Conservation (phyloP, 2,797 vertebrate genomes). For the Gallinago stenura region DNA sequence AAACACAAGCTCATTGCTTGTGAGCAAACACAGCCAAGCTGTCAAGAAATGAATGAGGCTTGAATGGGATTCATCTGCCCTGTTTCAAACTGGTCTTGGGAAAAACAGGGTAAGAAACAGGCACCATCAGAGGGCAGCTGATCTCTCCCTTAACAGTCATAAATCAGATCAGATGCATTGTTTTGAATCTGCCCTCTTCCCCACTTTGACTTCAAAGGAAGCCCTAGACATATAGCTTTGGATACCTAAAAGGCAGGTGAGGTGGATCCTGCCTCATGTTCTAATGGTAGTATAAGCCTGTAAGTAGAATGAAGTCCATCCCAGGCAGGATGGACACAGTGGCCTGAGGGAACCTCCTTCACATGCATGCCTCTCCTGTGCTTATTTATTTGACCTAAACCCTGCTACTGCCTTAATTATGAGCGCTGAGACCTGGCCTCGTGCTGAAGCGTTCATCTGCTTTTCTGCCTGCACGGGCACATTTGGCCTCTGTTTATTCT, state of each 20-base stretch:
- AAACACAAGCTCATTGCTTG: neutral
- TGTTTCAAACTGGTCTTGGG: neutral
- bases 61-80: neutral
- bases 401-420: neutral
- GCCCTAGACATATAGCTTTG: neutral
- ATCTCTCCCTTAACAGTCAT: neutral
- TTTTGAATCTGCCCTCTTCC: neutral
- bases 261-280: neutral
- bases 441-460: neutral
- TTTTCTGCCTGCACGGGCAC: neutral
- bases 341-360: neutral
- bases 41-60: neutral
- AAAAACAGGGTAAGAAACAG: neutral
- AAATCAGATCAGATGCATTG: neutral
- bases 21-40: neutral
- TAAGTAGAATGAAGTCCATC: neutral
- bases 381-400: neutral
- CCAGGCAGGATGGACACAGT: neutral
- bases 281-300: neutral
- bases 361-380: neutral
- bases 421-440: neutral
- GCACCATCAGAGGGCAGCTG: neutral
- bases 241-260: neutral
- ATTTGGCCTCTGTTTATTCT: neutral
- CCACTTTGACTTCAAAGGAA: neutral